Percentiles rank a stretch among this genome's conserved stretches.
These are phyloP conservation scores for Nematostella vectensis DNA, from an alignment of 92 coral and sea anemone species.

Conservation along the genomic window DNA sequence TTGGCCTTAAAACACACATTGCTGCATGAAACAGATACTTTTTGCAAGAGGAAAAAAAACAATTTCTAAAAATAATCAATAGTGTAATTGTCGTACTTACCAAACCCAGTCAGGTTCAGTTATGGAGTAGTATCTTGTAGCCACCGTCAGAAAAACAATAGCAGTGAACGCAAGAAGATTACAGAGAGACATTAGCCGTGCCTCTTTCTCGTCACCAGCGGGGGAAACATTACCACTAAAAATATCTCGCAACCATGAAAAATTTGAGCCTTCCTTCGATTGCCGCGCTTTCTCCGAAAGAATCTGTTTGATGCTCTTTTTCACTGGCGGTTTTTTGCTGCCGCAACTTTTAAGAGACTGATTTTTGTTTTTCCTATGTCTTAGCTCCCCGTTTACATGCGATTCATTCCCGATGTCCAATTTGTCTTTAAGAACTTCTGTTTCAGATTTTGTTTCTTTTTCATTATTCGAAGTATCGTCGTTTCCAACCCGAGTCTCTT, in stretches of 20 bases:
- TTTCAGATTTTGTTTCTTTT: too few species aligned
- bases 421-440: neutral
- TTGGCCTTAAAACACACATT: neutral
- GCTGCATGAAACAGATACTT: neutral
- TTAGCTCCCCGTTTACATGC: neutral
- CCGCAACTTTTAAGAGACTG: neutral
- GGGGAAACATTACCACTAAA: too few species aligned
- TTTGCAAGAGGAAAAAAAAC: too few species aligned
- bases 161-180: slow-evolving; percentile 8
- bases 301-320: neutral
- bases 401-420: neutral
- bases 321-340: neutral
- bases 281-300: neutral
- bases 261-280: neutral
- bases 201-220: neutral
- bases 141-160: slow-evolving; percentile 18
- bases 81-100: slow-evolving; percentile 31
- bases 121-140: slow-evolving; percentile 24
- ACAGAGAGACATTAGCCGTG: neutral
- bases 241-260: neutral
- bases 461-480: too few species aligned
- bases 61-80: too few species aligned
- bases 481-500: too few species aligned
- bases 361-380: neutral
- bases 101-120: slow-evolving; percentile 23